phyloP scores from a whole-genome alignment of 1,140 invertebrate genomes.

The Bemisia tabaci region DNA sequence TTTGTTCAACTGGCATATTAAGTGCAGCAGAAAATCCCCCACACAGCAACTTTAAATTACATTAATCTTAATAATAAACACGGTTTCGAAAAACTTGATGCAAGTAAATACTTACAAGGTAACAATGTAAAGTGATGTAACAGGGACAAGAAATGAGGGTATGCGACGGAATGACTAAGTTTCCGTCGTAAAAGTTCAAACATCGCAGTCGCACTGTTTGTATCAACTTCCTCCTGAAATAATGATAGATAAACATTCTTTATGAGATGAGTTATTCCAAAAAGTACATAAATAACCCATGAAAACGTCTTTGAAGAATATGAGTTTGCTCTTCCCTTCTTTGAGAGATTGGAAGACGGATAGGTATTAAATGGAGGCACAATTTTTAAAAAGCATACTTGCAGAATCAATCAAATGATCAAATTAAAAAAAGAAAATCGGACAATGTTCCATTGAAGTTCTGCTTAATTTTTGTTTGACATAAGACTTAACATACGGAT shows the following conservation, averaged over 20 bases:
- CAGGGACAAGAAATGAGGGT: slow-evolving; percentile 82
- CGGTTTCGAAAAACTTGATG: too few species aligned
- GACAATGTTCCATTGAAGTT: too few species aligned
- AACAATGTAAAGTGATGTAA: slow-evolving; percentile 82
- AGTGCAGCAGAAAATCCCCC: too few species aligned
- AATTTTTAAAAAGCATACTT: too few species aligned
- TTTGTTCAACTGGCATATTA: too few species aligned
- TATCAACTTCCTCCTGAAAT: slow-evolving; percentile 75
- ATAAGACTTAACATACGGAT: too few species aligned
- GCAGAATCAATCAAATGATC: too few species aligned
- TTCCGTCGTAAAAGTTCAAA: slow-evolving; percentile 84
- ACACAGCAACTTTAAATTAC: background rate
- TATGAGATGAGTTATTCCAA: background rate
- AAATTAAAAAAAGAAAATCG: too few species aligned
- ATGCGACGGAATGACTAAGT: slow-evolving; percentile 81
- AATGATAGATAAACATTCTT: slow-evolving; percentile 4
- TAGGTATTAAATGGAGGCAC: too few species aligned
- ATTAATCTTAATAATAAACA: background rate
- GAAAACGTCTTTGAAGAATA: background rate
- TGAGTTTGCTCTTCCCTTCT: too few species aligned
- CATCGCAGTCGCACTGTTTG: slow-evolving; percentile 85
- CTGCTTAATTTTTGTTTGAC: too few species aligned
- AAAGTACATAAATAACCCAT: slow-evolving; percentile 5
- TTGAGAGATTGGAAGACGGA: too few species aligned
- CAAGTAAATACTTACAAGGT: slow-evolving; percentile 55